These are phyloP conservation scores for Belgica antarctica DNA, from an alignment of 2,888 invertebrate genomes.

Conservation along the genomic window DNA sequence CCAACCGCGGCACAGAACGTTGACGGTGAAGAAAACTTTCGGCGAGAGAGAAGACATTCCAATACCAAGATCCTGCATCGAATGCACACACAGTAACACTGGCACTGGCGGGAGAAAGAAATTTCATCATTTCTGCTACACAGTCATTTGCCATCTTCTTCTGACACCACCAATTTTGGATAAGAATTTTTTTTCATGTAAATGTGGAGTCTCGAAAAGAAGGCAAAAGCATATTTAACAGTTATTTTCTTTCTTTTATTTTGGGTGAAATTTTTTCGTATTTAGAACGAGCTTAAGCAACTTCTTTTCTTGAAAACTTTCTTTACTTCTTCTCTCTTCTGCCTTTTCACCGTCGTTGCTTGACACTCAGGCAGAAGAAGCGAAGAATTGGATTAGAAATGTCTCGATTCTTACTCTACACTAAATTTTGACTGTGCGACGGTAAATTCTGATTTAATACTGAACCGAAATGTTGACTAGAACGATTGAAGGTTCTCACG, in stretches of 20 bases:
- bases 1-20: neutral
- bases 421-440: too few species aligned
- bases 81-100: neutral
- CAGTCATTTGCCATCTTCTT: conserved; percentile 17
- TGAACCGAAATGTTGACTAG: neutral
- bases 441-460: neutral
- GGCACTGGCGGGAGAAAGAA: conserved; percentile 19
- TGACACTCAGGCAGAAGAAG: neutral
- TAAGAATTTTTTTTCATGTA: neutral
- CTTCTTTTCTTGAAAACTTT: conserved; percentile 9
- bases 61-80: neutral
- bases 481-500: conserved; percentile 4
- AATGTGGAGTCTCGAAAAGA: neutral
- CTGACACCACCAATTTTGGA: neutral
- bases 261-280: neutral
- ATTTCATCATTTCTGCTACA: conserved; percentile 9
- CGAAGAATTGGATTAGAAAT: conserved; percentile 40
- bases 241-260: conserved; percentile 21
- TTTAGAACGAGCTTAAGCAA: conserved; percentile 5
- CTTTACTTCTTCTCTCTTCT: conserved; percentile 29
- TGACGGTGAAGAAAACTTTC: conserved; percentile 17
- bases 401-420: too few species aligned
- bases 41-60: neutral
- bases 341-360: conserved; percentile 13
- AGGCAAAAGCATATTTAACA: conserved; percentile 3